phyloP scores from a whole-genome alignment of 2,888 invertebrate genomes.

The Lottia scabra region DNA sequence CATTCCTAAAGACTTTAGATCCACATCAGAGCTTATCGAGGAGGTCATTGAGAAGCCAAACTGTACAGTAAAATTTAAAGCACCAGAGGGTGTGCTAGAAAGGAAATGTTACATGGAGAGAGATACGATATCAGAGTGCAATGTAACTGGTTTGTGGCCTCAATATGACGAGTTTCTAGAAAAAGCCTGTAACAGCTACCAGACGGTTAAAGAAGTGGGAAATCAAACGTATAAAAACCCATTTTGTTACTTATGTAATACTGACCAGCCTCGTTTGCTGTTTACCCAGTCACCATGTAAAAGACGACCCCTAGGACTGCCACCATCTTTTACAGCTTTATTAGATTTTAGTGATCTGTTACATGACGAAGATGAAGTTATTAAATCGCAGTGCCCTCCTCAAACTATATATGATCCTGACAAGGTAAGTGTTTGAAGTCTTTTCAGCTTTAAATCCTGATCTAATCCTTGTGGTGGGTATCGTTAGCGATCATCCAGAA shows the following conservation, averaged over 20 bases:
- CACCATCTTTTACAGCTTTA: slow-evolving; percentile 26
- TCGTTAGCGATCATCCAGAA: too few relatives aligned
- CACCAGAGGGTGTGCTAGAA: background rate
- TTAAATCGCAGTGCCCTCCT: background rate
- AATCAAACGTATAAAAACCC: slow-evolving; percentile 26
- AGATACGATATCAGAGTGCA: slow-evolving; percentile 15
- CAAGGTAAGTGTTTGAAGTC: slow-evolving; percentile 6
- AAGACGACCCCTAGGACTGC: background rate
- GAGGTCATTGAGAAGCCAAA: background rate
- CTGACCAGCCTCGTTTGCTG: slow-evolving; percentile 2
- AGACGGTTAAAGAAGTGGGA: slow-evolving; percentile 18
- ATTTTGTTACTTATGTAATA: slow-evolving; percentile 36
- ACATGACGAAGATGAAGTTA: background rate
- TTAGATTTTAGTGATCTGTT: slow-evolving; percentile 26
- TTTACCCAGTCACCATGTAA: slow-evolving; percentile 9
- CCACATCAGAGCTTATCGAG: background rate
- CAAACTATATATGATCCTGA: slow-evolving; percentile 20
- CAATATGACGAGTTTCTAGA: slow-evolving; percentile 26
- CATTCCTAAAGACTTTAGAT: background rate
- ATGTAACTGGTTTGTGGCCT: slow-evolving; percentile 10
- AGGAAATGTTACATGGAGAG: slow-evolving; percentile 10
- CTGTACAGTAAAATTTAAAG: slow-evolving; percentile 5
- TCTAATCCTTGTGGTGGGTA: too few relatives aligned
- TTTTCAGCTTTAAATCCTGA: too few relatives aligned
- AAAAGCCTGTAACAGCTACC: slow-evolving; percentile 29